phyloP scores from a whole-genome alignment of 2,113 vertebrate genomes.

The Bubo scandiacus region DNA sequence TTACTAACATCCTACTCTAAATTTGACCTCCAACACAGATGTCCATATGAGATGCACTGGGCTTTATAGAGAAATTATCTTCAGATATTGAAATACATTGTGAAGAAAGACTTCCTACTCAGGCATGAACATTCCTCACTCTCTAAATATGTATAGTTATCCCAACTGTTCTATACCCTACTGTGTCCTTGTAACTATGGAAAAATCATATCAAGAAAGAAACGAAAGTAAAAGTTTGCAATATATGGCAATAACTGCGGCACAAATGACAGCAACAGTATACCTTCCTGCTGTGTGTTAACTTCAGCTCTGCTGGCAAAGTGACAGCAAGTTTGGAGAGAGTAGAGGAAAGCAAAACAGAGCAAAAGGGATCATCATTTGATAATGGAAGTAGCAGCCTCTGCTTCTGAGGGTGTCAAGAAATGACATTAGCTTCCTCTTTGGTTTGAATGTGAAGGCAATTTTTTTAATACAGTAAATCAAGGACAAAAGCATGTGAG shows the following conservation, averaged over 20 bases:
- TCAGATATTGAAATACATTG: neutral
- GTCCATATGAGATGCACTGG: neutral
- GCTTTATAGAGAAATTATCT: neutral
- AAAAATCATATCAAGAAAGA: neutral
- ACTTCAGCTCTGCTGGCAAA: neutral
- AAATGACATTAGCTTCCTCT: neutral
- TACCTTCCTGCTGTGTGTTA: neutral
- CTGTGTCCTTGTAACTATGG: neutral
- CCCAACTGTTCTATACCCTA: neutral
- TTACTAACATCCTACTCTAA: neutral
- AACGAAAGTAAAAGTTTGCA: neutral
- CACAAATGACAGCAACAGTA: neutral
- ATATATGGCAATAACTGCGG: neutral
- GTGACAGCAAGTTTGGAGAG: neutral
- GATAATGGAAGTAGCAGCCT: neutral
- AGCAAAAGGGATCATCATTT: neutral
- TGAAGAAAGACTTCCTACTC: neutral
- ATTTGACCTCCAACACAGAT: neutral
- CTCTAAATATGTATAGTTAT: neutral
- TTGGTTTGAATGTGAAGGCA: neutral
- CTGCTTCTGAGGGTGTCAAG: neutral
- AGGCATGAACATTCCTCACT: neutral
- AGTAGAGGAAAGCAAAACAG: neutral
- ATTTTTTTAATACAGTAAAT: neutral
- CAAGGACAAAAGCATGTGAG: neutral